These are phyloP conservation scores for Guaruba guarouba DNA, from an alignment of 2,113 vertebrate species.

Conservation along the genomic window DNA sequence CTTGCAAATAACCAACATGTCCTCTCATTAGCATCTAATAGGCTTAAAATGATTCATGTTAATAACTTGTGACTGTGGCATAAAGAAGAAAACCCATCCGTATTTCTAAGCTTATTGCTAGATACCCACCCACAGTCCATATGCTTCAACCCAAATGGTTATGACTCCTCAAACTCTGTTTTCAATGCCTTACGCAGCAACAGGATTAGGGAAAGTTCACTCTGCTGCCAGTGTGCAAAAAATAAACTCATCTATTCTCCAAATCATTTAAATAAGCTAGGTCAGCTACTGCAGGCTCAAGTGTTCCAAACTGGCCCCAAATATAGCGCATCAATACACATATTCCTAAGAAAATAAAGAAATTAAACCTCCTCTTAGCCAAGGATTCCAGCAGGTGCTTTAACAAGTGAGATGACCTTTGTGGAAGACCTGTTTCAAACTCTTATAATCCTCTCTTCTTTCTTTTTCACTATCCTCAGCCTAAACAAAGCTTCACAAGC, in stretches of 20 bases:
- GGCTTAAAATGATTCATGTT: background rate
- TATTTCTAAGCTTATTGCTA: background rate
- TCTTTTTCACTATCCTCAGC: background rate
- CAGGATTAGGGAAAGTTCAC: background rate
- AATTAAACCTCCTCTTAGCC: background rate
- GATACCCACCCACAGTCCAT: constrained; percentile 31
- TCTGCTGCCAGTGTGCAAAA: background rate
- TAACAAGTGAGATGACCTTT: background rate
- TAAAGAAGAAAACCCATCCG: background rate
- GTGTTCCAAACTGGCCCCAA: background rate
- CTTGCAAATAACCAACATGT: background rate
- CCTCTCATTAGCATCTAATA: background rate
- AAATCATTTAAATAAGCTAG: background rate
- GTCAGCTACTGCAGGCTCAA: background rate
- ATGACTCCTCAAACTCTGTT: constrained; percentile 1
- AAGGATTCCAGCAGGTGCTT: background rate
- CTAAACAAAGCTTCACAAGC: background rate
- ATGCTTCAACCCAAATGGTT: constrained; percentile 8
- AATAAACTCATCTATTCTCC: background rate
- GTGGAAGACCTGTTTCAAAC: background rate
- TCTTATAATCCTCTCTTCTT: background rate
- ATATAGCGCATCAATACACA: background rate
- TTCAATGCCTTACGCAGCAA: background rate
- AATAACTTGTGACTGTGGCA: background rate
- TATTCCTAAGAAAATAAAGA: background rate